Evolutionary conservation across 2,113 vertebrate species (phyloP), one percentile per base, ranked within the genome.

Genomic region (Phylloscopus whistleri): DNA sequence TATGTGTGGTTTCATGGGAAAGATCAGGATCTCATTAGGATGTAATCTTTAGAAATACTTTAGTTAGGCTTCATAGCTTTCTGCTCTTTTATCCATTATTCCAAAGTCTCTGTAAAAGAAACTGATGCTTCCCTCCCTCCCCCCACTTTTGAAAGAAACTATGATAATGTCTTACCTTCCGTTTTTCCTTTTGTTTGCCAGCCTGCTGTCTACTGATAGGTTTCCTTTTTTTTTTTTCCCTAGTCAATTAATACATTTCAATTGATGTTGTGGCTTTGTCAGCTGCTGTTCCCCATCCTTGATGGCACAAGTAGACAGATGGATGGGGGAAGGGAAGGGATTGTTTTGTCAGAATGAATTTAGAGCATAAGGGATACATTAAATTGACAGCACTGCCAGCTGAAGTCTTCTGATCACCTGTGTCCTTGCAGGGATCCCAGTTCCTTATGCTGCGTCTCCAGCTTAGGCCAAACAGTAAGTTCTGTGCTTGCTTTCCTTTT

Each of bases 321-420:
- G 78, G 78, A 35, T 58, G 75, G 84, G 78, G 93, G 78, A 79
- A 85, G 92, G 85, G 83, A 53, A 74, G 76, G 69, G 83, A 49
- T 85, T 80, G 75, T 88, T 95, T 92, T 52, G 55, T 93, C 92
- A 56, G 64, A 58, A 49, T 72, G 28, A 87, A 93, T 93, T 90
- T 66, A 75, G 66, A 84, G 53, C 90, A 59, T 81, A 73, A 89
- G 86, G 72, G 76, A 30, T 51, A 16, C 1, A 4, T 95, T 90
- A 68, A 67, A 95, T 68, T 72, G 85, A 78, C 83, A 81, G 72
- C 48, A 20, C 7, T 76, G 67, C 9, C 9, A 79, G 51, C 84
- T 56, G 52, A 86, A 95, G 53, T 49, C 89, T 91, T 68, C 48
- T 70, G 58, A 64, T 67, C 3, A 23, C 83, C 88, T 27, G 8